A percentile compares a stretch with the other conserved stretches of the same genome.
These are phyloP conservation scores for Liopterus haemorrhoidalis DNA, from an alignment of 2,888 invertebrate genomes.

Conservation along the genomic window DNA sequence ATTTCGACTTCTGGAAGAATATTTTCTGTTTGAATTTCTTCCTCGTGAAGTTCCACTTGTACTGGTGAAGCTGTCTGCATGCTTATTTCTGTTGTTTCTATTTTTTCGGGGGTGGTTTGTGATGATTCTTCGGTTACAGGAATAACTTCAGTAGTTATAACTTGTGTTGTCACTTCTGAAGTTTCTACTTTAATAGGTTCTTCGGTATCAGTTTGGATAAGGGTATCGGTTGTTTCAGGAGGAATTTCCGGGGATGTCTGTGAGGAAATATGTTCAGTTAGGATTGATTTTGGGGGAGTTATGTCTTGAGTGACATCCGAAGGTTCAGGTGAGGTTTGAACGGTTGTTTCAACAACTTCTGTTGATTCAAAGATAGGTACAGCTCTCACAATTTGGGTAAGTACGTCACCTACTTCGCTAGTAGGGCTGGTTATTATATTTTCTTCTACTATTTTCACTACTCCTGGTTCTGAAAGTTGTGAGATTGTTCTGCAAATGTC, in stretches of 20 bases:
- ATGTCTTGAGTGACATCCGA: slow-evolving; percentile 42
- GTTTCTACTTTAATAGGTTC: slow-evolving; percentile 33
- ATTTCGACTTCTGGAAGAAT: slow-evolving; percentile 34
- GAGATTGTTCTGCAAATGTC: slow-evolving; percentile 57
- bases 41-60: slow-evolving; percentile 37
- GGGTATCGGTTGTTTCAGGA: slow-evolving; percentile 45
- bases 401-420: slow-evolving; percentile 52
- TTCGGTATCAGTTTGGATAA: slow-evolving; percentile 55
- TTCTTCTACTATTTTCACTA: slow-evolving; percentile 64
- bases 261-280: slow-evolving; percentile 41
- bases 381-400: slow-evolving; percentile 46
- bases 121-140: slow-evolving; percentile 31
- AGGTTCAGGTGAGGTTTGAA: slow-evolving; percentile 56
- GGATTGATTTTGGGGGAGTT: slow-evolving; percentile 43
- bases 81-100: slow-evolving; percentile 42
- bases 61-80: slow-evolving; percentile 46
- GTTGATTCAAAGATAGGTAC: slow-evolving; percentile 56
- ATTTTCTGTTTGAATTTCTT: slow-evolving; percentile 38
- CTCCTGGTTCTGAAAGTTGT: slow-evolving; percentile 52
- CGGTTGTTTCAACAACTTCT: slow-evolving; percentile 51
- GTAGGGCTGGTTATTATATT: slow-evolving; percentile 52
- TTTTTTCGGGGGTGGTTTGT: slow-evolving; percentile 39
- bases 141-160: slow-evolving; percentile 17
- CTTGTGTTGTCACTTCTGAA: slow-evolving; percentile 30
- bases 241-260: slow-evolving; percentile 53